Evolutionary conservation across 2,113 vertebrate genomes (phyloP).

Genomic region (Mustelus asterias): DNA sequence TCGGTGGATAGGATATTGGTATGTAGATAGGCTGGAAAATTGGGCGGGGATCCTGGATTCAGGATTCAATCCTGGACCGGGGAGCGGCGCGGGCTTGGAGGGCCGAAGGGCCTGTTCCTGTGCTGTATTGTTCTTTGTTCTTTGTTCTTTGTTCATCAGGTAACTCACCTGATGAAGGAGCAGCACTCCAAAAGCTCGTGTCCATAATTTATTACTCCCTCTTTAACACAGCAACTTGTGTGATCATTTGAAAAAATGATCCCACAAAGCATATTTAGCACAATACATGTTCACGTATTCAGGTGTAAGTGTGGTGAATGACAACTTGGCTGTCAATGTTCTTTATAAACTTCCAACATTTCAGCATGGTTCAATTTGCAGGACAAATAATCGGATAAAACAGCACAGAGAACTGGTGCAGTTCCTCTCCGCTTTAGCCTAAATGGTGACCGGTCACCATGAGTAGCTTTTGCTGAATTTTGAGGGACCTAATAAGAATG

Average conservation of each 20-base stretch:
- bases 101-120: no score
- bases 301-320: not conserved
- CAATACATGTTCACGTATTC: not conserved
- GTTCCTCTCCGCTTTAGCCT: not conserved
- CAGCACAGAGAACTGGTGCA: not conserved
- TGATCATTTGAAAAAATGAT: not conserved
- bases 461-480: not conserved
- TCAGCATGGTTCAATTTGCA: not conserved
- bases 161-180: no score
- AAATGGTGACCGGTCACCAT: not conserved
- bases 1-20: no score
- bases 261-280: not conserved
- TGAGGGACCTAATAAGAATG: not conserved
- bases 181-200: no score
- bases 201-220: not conserved
- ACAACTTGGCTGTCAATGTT: not conserved
- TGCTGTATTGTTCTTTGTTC: no score
- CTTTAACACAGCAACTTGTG: not conserved
- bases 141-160: no score
- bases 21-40: no score
- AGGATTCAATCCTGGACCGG: no score
- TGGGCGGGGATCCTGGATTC: no score
- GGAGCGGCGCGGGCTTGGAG: no score
- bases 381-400: not conserved
- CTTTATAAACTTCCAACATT: not conserved